phyloP scores from a whole-genome alignment of 2,113 vertebrate genomes.

The sheep (Ovis aries) region DNA sequence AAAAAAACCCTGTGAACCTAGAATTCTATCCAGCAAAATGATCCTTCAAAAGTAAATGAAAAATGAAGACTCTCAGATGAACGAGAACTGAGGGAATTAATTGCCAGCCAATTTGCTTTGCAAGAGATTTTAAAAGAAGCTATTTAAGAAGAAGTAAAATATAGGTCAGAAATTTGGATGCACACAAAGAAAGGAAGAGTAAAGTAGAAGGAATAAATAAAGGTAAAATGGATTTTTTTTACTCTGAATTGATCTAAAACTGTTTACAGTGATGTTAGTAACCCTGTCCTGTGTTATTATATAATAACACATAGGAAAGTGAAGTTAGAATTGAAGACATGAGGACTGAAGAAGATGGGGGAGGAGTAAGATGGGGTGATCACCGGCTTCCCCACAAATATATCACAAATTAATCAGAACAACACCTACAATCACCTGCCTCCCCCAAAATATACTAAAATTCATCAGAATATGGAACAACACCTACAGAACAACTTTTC shows the following conservation, averaged over 20 bases:
- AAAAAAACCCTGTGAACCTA: not conserved
- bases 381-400: not conserved
- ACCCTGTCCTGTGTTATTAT: not conserved
- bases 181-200: not conserved
- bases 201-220: not conserved
- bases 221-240: not conserved
- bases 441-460: not conserved
- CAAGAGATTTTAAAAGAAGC: not conserved
- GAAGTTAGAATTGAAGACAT: not conserved
- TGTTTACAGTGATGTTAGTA: not conserved
- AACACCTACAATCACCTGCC: not conserved
- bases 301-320: not conserved
- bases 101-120: not conserved
- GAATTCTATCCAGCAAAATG: not conserved
- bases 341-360: not conserved
- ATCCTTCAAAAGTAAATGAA: not conserved
- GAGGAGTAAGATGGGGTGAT: not conserved
- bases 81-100: not conserved
- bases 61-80: not conserved
- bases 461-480: not conserved
- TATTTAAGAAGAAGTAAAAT: not conserved
- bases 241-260: not conserved
- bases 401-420: not conserved
- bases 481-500: not conserved
- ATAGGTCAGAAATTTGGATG: not conserved